Conservation (phyloP, 2,888 invertebrate genomes). For the Liodrosophila aerea region DNA sequence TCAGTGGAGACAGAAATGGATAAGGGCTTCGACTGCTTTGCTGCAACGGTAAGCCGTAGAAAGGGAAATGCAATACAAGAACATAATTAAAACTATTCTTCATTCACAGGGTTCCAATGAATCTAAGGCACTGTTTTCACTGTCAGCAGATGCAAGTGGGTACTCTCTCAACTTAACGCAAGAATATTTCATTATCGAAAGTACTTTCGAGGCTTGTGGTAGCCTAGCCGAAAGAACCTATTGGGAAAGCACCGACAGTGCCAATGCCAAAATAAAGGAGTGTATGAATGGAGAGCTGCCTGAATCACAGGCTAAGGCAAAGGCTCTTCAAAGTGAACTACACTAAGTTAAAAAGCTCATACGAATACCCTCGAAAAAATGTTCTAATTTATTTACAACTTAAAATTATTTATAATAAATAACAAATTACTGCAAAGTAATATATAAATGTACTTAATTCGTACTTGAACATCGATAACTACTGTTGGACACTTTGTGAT, state of each 20-base stretch:
- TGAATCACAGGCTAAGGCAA: not conserved
- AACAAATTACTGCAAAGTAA: no score
- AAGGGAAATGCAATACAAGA: not conserved
- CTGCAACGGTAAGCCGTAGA: constrained; percentile 20
- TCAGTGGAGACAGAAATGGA: not conserved
- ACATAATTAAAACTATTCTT: not conserved
- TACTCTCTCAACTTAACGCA: not conserved
- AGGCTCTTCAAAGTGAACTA: no score
- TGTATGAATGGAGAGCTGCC: constrained; percentile 17
- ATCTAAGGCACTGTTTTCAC: constrained; percentile 6
- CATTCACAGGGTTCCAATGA: constrained; percentile 10
- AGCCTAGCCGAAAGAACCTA: constrained; percentile 17
- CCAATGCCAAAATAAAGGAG: constrained; percentile 7
- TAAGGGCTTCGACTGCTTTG: constrained; percentile 25
- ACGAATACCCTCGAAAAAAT: no score
- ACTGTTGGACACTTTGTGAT: no score
- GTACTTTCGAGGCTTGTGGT: constrained; percentile 11
- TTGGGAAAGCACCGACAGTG: constrained; percentile 13
- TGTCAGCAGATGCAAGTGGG: constrained; percentile 10
- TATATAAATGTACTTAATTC: no score
- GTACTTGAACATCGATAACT: no score
- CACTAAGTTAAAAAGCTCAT: no score
- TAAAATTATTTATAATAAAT: no score
- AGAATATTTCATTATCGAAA: constrained; percentile 5
- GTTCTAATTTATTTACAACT: no score